phyloP scores from a whole-genome alignment of 1,140 invertebrate species.

The Heliconius melpomene region DNA sequence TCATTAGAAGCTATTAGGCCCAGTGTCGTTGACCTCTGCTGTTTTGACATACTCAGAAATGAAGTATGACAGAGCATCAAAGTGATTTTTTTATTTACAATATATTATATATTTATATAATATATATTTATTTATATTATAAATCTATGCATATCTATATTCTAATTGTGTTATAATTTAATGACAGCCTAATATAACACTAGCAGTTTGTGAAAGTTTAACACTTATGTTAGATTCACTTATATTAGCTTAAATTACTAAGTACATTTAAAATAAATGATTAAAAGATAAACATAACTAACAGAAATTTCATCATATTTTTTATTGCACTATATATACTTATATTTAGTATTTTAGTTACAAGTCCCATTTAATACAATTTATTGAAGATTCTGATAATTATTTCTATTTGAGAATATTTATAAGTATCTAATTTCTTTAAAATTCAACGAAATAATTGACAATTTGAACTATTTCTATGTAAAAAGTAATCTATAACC shows the following conservation, averaged over 20 bases:
- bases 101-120: no score
- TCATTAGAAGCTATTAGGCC: not conserved
- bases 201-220: not conserved
- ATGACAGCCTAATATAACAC: not conserved
- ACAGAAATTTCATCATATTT: no score
- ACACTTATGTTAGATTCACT: not conserved
- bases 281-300: not conserved
- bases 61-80: conserved; percentile 26
- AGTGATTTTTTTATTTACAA: conserved; percentile 25
- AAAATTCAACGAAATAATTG: no score
- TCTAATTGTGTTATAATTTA: not conserved
- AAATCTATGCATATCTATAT: conserved; percentile 6
- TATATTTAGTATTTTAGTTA: no score
- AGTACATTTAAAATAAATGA: not conserved
- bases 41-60: conserved; percentile 38
- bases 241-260: not conserved
- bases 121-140: no score
- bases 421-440: not conserved
- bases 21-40: conserved; percentile 55
- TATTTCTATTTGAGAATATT: not conserved
- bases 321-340: no score
- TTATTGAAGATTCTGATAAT: not conserved
- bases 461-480: no score
- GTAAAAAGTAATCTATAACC: no score
- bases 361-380: not conserved